These are phyloP conservation scores for Columba guinea DNA, from an alignment of 2,797 vertebrate genomes.

Conservation along the genomic window DNA sequence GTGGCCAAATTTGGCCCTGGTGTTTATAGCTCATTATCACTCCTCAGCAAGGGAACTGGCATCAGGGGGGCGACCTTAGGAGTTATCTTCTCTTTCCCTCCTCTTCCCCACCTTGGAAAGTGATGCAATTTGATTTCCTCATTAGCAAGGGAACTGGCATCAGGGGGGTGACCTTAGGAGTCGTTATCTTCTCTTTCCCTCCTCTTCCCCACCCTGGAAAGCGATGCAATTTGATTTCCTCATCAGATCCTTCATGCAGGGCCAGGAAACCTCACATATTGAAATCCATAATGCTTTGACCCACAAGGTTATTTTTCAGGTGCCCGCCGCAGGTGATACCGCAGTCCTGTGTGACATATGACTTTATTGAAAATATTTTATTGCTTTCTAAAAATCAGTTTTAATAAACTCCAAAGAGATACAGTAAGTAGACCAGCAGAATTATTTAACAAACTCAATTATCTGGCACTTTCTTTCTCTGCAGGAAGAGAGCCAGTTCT, in stretches of 20 bases:
- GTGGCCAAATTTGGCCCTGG: not conserved
- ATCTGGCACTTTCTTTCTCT: not conserved
- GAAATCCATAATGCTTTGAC: fast-evolving
- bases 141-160: too few relatives aligned
- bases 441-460: not conserved
- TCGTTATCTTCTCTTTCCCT: not conserved
- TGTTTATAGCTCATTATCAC: not conserved
- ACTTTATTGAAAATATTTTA: constrained; percentile 9
- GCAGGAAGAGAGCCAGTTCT: constrained; percentile 10
- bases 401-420: not conserved
- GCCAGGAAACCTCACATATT: not conserved
- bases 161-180: not conserved
- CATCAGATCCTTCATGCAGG: fast-evolving
- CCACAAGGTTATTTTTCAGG: fast-evolving
- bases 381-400: not conserved
- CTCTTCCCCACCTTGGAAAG: not conserved
- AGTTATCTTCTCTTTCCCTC: not conserved
- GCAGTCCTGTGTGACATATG: fast-evolving
- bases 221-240: not conserved
- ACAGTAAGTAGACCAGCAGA: constrained; percentile 3
- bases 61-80: not conserved
- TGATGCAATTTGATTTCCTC: not conserved
- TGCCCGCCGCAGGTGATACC: fast-evolving
- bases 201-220: not conserved
- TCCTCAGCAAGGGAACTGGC: not conserved